Percentiles rank a stretch among this genome's conserved stretches.
Evolutionary conservation across 2,797 vertebrate species (phyloP).

Genomic region (Sebastes alutus): DNA sequence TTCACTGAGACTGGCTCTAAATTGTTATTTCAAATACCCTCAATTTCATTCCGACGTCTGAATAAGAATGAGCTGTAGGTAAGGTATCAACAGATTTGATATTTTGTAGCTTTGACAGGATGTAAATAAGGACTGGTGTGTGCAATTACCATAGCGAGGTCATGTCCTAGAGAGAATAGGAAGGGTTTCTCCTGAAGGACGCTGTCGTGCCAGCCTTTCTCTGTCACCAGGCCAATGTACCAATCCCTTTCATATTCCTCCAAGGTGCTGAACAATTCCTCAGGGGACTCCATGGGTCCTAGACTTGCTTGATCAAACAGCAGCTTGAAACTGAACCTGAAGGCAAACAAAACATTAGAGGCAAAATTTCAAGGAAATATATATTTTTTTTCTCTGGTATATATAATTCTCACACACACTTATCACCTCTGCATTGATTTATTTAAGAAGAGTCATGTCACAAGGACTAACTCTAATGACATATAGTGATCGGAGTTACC

Average conservation of each 20-base stretch:
- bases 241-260: slow-evolving; percentile 93
- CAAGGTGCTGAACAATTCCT: slow-evolving; percentile 89
- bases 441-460: background rate
- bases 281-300: slow-evolving; percentile 89
- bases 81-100: background rate
- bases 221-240: slow-evolving; percentile 94
- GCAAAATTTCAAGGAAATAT: background rate
- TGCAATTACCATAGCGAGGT: slow-evolving; percentile 91
- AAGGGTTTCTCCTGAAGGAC: slow-evolving; percentile 94
- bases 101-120: background rate
- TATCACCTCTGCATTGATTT: background rate
- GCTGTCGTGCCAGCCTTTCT: slow-evolving; percentile 93
- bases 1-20: background rate
- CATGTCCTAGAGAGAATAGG: slow-evolving; percentile 95
- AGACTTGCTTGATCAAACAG: slow-evolving; percentile 97
- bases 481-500: background rate
- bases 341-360: slow-evolving; percentile 7
- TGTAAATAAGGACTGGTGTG: background rate
- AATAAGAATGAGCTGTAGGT: background rate
- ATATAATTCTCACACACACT: background rate
- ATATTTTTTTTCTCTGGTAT: background rate
- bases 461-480: background rate
- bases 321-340: slow-evolving; percentile 95
- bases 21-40: background rate
- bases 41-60: background rate